A percentile compares a stretch with the other conserved stretches of the same genome.
phyloP scores from a whole-genome alignment of 2,888 invertebrate species.

The Cataglyphis livida region DNA sequence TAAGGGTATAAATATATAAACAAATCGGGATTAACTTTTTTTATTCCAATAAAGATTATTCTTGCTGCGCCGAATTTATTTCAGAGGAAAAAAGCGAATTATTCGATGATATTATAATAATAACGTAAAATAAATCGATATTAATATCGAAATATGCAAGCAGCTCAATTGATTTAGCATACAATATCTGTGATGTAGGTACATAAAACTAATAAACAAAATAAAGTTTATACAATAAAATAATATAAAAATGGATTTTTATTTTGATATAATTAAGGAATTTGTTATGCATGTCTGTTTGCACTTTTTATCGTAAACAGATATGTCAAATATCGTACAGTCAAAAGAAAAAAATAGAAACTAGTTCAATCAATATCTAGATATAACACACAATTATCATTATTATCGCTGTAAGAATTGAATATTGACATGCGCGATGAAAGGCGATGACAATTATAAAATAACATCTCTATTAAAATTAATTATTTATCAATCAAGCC shows the following conservation, averaged over 20 bases:
- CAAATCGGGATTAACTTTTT: not conserved
- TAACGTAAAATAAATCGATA: not conserved
- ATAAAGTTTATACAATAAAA: not conserved
- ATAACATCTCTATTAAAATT: not conserved
- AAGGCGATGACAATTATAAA: not conserved
- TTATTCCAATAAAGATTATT: not conserved
- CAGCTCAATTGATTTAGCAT: not conserved
- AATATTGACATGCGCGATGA: not conserved
- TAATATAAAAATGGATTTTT: not conserved
- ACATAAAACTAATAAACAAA: not conserved
- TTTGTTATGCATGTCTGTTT: not conserved
- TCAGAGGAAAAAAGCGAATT: not conserved
- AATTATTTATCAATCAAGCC: conserved; percentile 22
- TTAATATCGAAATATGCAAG: not conserved
- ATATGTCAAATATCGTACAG: not conserved
- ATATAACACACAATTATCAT: not conserved
- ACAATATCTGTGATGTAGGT: not conserved
- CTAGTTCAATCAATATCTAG: not conserved
- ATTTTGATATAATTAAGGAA: not conserved
- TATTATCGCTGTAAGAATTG: not conserved
- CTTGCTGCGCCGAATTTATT: not conserved
- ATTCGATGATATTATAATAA: not conserved
- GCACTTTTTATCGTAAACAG: not conserved
- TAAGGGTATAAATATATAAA: not conserved
- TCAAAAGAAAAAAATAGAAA: not conserved